phyloP scores from a whole-genome alignment of 2,888 invertebrate genomes.

The Polymixis flavicincta region DNA sequence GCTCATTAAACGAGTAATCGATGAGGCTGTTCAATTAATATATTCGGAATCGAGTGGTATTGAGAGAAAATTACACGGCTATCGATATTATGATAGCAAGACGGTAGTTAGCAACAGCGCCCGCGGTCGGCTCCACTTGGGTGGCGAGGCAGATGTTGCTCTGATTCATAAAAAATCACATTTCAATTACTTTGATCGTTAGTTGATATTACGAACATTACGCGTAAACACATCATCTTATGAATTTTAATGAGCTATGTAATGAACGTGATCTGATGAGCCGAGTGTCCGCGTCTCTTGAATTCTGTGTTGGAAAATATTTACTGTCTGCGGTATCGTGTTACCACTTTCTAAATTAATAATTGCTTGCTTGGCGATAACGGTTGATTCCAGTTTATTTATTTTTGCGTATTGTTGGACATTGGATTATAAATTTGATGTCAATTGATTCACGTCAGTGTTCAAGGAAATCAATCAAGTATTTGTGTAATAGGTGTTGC shows the following conservation, averaged over 20 bases:
- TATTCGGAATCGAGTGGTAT: conserved; percentile 69
- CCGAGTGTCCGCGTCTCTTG: conserved; percentile 16
- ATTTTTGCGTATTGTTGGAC: conserved; percentile 37
- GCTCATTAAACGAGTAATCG: conserved; percentile 70
- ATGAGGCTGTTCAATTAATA: conserved; percentile 71
- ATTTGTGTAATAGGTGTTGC: conserved; percentile 25
- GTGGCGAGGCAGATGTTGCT: conserved; percentile 81
- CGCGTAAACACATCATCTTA: conserved; percentile 73
- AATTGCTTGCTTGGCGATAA: conserved; percentile 38
- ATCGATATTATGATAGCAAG: conserved; percentile 61
- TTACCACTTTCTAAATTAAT: conserved; percentile 54
- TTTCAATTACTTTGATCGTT: conserved; percentile 82
- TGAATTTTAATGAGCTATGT: conserved; percentile 78
- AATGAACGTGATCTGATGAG: conserved; percentile 55
- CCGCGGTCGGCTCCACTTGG: conserved; percentile 72
- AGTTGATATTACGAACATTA: conserved; percentile 76
- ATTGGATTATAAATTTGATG: conserved; percentile 24
- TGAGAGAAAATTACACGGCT: conserved; percentile 73
- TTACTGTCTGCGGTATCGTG: conserved; percentile 44
- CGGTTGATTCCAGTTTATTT: conserved; percentile 37
- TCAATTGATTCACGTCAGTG: conserved; percentile 4
- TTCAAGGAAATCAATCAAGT: conserved; percentile 16
- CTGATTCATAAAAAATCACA: conserved; percentile 79
- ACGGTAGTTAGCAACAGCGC: conserved; percentile 56
- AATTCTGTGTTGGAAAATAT: conserved; percentile 48